Percentiles rank a stretch among this genome's conserved stretches.
phyloP scores from a whole-genome alignment of 2,113 vertebrate species.

The Podarcis muralis region DNA sequence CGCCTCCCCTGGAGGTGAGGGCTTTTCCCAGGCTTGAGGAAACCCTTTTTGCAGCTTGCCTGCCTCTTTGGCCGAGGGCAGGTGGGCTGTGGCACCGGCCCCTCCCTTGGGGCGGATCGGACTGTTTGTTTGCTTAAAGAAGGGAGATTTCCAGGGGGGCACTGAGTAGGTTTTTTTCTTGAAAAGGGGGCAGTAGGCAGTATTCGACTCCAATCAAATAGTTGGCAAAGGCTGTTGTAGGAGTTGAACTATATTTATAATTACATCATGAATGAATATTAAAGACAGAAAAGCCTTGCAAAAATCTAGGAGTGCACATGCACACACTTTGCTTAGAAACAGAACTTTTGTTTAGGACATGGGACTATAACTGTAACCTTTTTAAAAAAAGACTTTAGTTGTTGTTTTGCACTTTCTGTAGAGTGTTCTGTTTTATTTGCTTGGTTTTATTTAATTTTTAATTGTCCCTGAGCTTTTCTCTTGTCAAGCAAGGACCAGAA shows the following conservation, averaged over 20 bases:
- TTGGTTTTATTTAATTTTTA: not conserved
- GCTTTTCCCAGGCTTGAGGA: no score
- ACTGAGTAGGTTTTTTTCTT: no score
- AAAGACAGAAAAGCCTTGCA: not conserved
- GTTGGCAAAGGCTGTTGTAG: not conserved
- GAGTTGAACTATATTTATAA: not conserved
- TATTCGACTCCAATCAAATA: not conserved
- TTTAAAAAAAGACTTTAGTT: not conserved
- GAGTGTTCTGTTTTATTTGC: not conserved
- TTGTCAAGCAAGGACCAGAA: no score
- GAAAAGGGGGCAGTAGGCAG: no score
- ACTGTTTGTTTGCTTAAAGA: no score
- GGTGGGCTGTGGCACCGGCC: no score
- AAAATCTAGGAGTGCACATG: not conserved
- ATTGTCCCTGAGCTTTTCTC: not conserved
- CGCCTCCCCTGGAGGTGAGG: no score
- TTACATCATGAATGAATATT: not conserved
- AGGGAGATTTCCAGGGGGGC: no score
- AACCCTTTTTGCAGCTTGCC: no score
- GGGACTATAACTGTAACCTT: not conserved
- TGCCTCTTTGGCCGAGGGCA: no score
- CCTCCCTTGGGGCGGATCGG: no score
- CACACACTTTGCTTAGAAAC: not conserved
- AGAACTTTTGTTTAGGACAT: no score
- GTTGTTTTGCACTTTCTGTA: not conserved